A percentile compares a stretch with the other conserved stretches of the same genome.
Conservation (phyloP, 2,113 vertebrate species). For the Noctilio leporinus region DNA sequence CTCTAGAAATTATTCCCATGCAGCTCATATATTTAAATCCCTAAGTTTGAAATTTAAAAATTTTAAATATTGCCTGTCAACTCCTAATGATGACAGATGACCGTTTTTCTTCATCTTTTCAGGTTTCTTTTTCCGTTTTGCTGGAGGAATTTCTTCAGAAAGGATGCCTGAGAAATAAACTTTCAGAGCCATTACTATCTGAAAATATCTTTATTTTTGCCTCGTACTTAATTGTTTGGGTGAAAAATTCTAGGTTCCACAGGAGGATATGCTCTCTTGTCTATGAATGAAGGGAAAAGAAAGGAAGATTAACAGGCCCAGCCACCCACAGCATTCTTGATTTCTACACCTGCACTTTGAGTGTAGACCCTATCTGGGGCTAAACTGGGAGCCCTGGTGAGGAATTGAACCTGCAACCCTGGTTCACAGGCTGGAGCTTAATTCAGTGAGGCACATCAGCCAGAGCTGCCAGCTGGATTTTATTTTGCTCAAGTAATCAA, state of each 20-base stretch:
- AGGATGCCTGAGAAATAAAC: not conserved
- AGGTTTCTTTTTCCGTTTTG: not conserved
- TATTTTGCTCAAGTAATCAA: not conserved
- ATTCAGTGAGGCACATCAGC: too few species aligned
- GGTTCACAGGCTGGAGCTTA: too few species aligned
- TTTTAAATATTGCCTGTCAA: not conserved
- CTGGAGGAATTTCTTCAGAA: slow-evolving; percentile 30
- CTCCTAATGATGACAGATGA: not conserved
- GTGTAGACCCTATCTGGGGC: not conserved
- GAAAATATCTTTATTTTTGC: slow-evolving; percentile 15
- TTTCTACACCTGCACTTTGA: not conserved
- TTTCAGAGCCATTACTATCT: not conserved
- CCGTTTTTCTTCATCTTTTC: not conserved
- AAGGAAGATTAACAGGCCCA: not conserved
- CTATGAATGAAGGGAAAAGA: not conserved
- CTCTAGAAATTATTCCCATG: not conserved
- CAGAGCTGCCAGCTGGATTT: not conserved
- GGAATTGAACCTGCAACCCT: too few species aligned
- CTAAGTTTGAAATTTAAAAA: not conserved
- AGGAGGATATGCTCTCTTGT: not conserved
- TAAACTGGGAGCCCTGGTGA: not conserved
- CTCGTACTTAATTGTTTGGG: not conserved
- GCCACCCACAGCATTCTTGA: not conserved
- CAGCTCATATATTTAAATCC: not conserved
- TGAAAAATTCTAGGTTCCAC: not conserved